phyloP scores from a whole-genome alignment of 2,888 invertebrate species.

The Platerodrilus igneus region DNA sequence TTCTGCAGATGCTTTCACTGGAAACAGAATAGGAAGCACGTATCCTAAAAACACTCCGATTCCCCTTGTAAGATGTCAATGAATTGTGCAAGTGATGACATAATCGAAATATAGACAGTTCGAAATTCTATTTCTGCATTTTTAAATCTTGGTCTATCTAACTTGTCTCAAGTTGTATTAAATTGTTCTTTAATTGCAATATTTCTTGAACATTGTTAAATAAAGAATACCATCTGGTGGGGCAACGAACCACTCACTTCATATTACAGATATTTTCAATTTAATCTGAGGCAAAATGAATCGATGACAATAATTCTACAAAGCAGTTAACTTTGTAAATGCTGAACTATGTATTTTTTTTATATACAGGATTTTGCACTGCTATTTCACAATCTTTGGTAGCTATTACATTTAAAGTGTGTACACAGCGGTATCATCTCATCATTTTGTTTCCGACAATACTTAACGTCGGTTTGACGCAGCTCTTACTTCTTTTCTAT shows the following conservation, averaged over 20 bases:
- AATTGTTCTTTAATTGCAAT: not conserved
- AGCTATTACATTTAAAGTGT: conserved; percentile 7
- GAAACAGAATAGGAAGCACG: conserved; percentile 6
- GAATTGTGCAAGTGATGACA: not conserved
- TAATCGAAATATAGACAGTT: conserved; percentile 1
- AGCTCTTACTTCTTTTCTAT: no score
- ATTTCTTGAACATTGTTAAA: not conserved
- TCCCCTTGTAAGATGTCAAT: conserved; percentile 8
- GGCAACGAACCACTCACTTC: conserved; percentile 4
- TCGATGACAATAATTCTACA: conserved; percentile 8
- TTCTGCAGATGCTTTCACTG: conserved; percentile 1
- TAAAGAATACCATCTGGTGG: conserved; percentile 6
- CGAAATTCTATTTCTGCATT: conserved; percentile 4
- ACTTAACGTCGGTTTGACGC: no score
- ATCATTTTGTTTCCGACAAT: no score
- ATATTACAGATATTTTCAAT: conserved; percentile 5
- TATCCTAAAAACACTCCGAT: conserved; percentile 7
- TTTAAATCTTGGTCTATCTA: conserved; percentile 5
- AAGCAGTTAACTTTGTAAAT: conserved; percentile 8
- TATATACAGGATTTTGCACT: conserved; percentile 1
- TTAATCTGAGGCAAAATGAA: conserved; percentile 6
- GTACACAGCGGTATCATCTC: no score
- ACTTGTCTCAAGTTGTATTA: conserved; percentile 1
- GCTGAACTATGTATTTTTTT: conserved; percentile 10
- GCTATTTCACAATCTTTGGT: conserved; percentile 7